A percentile compares a stretch with the other conserved stretches of the same genome.
Evolutionary conservation across 1,140 invertebrate species (phyloP).

Genomic region (Himalopsyche phryganea): DNA sequence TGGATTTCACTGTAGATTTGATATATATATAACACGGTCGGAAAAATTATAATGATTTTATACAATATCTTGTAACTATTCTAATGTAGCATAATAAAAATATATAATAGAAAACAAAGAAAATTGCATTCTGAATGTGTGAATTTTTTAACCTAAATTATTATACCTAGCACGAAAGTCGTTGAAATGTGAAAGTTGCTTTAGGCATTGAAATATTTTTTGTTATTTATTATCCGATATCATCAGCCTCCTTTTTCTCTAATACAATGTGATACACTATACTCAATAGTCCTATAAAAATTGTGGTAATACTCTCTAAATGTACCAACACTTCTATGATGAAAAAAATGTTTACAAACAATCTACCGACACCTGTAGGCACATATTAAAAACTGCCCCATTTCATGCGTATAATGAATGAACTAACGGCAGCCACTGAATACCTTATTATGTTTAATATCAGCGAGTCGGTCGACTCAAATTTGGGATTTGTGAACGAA

Average conservation of each 20-base stretch:
- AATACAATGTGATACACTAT: slow-evolving; percentile 17
- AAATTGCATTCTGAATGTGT: not conserved
- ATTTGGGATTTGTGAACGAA: not conserved
- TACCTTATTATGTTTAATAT: not conserved
- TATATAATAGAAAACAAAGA: no score
- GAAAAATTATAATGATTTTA: no score
- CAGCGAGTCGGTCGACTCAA: not conserved
- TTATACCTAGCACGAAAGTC: not conserved
- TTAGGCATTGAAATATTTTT: not conserved
- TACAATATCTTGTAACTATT: no score
- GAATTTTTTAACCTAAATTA: not conserved
- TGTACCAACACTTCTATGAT: not conserved
- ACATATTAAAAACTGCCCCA: slow-evolving; percentile 15
- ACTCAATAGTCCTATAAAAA: slow-evolving; percentile 19
- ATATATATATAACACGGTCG: no score
- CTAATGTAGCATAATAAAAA: no score
- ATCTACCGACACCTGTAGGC: slow-evolving; percentile 13
- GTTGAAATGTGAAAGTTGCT: not conserved
- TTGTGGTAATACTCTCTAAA: slow-evolving; percentile 5
- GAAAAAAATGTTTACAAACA: not conserved
- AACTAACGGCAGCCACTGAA: not conserved
- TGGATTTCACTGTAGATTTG: no score
- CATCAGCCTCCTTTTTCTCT: slow-evolving; percentile 31
- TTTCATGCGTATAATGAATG: not conserved
- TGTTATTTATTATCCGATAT: not conserved